Evolutionary conservation across 2,797 vertebrate genomes (phyloP).

Genomic region (Pantherophis vulpinus): DNA sequence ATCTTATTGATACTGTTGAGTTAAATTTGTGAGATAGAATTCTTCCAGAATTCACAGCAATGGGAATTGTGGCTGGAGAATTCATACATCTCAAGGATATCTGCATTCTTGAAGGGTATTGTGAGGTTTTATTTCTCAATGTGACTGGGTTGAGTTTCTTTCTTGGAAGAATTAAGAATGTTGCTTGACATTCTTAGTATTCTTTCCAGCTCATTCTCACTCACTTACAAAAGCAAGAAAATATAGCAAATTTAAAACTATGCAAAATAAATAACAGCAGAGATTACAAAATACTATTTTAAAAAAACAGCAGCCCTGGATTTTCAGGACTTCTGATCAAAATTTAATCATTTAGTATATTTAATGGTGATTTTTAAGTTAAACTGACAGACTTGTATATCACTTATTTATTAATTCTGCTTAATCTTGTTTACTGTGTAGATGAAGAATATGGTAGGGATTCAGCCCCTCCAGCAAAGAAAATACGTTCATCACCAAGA

Average conservation of each 20-base stretch:
- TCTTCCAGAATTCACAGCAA: neutral
- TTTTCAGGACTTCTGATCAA: neutral
- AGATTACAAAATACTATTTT: neutral
- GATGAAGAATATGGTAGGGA: conserved; percentile 92
- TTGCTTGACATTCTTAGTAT: neutral
- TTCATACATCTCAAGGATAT: neutral
- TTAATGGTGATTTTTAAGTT: neutral
- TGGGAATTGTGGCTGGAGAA: neutral
- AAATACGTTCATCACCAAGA: conserved; percentile 89
- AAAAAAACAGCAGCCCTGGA: neutral
- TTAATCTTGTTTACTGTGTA: conserved; percentile 57
- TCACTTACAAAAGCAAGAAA: neutral
- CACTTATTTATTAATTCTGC: conserved; percentile 15
- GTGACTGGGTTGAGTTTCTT: neutral
- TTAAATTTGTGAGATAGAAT: neutral
- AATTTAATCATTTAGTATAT: neutral
- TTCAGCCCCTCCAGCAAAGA: conserved; percentile 88
- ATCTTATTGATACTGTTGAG: neutral
- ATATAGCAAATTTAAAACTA: neutral
- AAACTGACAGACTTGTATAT: neutral
- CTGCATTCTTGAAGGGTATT: neutral
- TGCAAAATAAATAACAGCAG: neutral
- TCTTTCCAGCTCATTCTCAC: neutral
- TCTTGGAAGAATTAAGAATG: neutral
- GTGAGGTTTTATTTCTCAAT: neutral